Conservation (phyloP, 2,113 vertebrate species). For the Ophiodon elongatus region DNA sequence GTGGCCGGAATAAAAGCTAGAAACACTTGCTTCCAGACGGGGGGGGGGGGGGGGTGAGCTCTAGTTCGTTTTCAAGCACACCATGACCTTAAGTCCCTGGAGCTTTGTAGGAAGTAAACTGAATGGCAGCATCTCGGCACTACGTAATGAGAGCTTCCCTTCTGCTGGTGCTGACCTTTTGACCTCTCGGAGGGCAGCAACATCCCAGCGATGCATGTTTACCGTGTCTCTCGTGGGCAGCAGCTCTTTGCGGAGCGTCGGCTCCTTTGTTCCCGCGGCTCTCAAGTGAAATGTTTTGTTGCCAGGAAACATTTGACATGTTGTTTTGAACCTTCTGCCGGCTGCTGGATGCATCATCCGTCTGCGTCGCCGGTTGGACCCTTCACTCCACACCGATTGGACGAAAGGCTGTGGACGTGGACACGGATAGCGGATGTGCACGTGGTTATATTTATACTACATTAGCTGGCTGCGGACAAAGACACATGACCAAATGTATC, state of each 20-base stretch:
- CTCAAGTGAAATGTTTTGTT: constrained; percentile 26
- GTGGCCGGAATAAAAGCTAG: background rate
- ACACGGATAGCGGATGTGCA: background rate
- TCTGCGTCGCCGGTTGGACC: background rate
- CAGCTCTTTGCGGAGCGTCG: background rate
- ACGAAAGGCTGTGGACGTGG: background rate
- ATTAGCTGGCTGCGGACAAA: background rate
- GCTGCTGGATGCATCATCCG: background rate
- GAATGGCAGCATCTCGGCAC: background rate
- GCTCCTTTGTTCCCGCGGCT: background rate
- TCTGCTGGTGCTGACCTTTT: background rate
- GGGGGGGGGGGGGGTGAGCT: too few relatives aligned
- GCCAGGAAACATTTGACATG: constrained; percentile 19
- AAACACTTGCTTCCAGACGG: background rate
- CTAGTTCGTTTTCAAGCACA: background rate
- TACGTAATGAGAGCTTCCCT: background rate
- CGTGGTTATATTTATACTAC: background rate
- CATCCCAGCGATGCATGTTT: background rate
- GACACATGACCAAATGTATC: background rate
- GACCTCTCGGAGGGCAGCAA: background rate
- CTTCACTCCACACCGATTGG: background rate
- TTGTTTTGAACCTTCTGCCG: background rate
- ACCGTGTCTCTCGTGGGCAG: too few relatives aligned
- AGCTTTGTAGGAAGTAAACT: background rate
- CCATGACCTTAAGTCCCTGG: background rate